Evolutionary conservation across 1,140 invertebrate species (phyloP).

Genomic region (Hypsibius dujardini): DNA sequence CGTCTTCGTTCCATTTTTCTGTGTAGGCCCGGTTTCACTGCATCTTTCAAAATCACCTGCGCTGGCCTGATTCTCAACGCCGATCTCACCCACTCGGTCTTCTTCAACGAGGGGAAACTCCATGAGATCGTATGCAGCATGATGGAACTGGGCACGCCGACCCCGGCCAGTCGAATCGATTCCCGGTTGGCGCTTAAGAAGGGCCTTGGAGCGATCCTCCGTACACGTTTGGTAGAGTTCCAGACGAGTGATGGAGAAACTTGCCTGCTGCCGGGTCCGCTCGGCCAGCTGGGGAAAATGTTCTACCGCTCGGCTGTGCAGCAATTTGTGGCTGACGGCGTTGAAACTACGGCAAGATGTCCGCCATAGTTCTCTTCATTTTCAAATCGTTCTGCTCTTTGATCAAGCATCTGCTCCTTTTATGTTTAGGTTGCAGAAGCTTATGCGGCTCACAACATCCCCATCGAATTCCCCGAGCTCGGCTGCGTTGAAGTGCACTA

Average conservation of each 20-base stretch:
- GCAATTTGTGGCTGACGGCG: not conserved
- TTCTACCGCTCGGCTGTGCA: not conserved
- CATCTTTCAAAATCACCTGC: not conserved
- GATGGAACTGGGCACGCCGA: not conserved
- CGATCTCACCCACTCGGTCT: slow-evolving; percentile 8
- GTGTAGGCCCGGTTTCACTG: slow-evolving; percentile 8
- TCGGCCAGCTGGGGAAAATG: not conserved
- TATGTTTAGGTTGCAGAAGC: too few species aligned
- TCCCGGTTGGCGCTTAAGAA: not conserved
- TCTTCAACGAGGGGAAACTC: not conserved
- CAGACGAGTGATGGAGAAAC: not conserved
- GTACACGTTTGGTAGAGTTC: not conserved
- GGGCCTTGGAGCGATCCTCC: not conserved
- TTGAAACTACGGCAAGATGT: not conserved
- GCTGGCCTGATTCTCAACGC: not conserved
- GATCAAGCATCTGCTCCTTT: too few species aligned
- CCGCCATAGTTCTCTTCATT: too few species aligned
- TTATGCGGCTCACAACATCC: too few species aligned
- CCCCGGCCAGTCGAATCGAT: not conserved
- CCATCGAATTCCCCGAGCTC: not conserved
- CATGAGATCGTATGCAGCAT: too few species aligned
- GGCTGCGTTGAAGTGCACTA: not conserved
- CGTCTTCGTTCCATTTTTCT: not conserved
- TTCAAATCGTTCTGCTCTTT: too few species aligned
- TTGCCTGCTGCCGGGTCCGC: not conserved